Conservation (phyloP, 2,888 invertebrate genomes). For the Drosophila testacea region DNA sequence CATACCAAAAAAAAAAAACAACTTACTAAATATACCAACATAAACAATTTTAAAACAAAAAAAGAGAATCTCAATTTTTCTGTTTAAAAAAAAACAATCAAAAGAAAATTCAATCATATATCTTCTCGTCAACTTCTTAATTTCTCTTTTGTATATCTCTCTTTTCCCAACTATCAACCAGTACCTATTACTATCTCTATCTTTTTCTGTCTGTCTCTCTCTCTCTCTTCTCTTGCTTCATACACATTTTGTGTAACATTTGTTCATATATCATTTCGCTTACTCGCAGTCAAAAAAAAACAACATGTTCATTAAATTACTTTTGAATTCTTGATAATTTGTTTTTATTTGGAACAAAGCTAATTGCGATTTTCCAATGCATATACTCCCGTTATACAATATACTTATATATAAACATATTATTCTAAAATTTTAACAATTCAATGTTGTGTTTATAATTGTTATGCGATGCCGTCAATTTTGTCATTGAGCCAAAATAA, state of each 20-base stretch:
- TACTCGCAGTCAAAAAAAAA: constrained; percentile 29
- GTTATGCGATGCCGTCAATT: constrained; percentile 69
- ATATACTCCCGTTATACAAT: constrained; percentile 39
- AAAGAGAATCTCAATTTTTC: constrained; percentile 44
- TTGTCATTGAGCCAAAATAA: constrained; percentile 65
- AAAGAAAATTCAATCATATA: constrained; percentile 57
- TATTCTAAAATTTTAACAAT: constrained; percentile 57
- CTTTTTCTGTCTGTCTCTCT: constrained; percentile 40
- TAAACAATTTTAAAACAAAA: constrained; percentile 50
- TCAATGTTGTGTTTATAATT: constrained; percentile 72
- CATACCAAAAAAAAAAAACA: constrained; percentile 81
- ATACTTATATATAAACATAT: constrained; percentile 47
- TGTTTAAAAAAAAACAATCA: constrained; percentile 41
- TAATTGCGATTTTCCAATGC: constrained; percentile 51
- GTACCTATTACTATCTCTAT: constrained; percentile 28
- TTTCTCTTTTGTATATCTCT: constrained; percentile 44
- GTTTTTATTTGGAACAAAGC: constrained; percentile 32
- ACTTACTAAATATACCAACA: constrained; percentile 36
- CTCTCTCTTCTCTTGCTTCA: constrained; percentile 43
- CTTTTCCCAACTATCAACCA: constrained; percentile 41
- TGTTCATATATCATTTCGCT: constrained; percentile 38
- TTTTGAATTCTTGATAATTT: constrained; percentile 18
- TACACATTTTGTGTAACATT: constrained; percentile 52
- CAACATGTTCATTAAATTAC: constrained; percentile 31
- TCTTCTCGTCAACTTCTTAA: constrained; percentile 45